A percentile compares a stretch with the other conserved stretches of the same genome.
These are phyloP conservation scores for Calypte anna DNA, from an alignment of 2,113 vertebrate species.

Conservation along the genomic window DNA sequence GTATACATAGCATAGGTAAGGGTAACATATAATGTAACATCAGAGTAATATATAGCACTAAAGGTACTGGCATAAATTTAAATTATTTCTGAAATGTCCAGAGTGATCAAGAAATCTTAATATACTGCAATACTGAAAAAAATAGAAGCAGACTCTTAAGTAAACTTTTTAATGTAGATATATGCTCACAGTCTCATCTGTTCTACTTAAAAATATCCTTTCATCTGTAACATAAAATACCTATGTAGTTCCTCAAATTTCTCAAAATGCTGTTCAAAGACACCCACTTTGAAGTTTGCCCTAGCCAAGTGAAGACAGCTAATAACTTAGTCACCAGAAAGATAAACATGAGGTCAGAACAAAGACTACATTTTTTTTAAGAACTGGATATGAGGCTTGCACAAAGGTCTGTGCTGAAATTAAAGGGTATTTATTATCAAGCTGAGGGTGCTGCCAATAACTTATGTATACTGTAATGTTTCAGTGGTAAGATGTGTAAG, in stretches of 20 bases:
- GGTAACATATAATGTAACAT: neutral
- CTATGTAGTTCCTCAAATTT: slow-evolving; percentile 49
- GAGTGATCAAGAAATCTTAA: neutral
- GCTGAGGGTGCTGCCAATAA: slow-evolving; percentile 7
- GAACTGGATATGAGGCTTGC: slow-evolving; percentile 5
- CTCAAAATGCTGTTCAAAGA: slow-evolving; percentile 38
- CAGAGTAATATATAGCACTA: neutral
- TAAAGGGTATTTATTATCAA: slow-evolving; percentile 30
- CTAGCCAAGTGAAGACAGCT: slow-evolving; percentile 51
- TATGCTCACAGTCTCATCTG: slow-evolving; percentile 15
- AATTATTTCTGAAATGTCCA: slow-evolving; percentile 34
- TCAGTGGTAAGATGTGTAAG: slow-evolving; percentile 37
- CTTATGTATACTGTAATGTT: slow-evolving; percentile 2
- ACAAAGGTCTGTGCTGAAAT: neutral
- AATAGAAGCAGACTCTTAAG: slow-evolving; percentile 21
- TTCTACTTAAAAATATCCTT: slow-evolving; percentile 63
- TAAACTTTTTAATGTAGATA: slow-evolving; percentile 46
- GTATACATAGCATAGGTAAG: neutral
- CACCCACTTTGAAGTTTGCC: slow-evolving; percentile 50
- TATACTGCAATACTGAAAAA: slow-evolving; percentile 35
- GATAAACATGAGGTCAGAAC: slow-evolving; percentile 59
- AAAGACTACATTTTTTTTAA: slow-evolving; percentile 14
- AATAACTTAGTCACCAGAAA: slow-evolving; percentile 64
- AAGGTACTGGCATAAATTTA: neutral
- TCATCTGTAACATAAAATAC: slow-evolving; percentile 57